Evolutionary conservation across 2,797 vertebrate genomes (phyloP).

Genomic region (Squalus acanthias): DNA sequence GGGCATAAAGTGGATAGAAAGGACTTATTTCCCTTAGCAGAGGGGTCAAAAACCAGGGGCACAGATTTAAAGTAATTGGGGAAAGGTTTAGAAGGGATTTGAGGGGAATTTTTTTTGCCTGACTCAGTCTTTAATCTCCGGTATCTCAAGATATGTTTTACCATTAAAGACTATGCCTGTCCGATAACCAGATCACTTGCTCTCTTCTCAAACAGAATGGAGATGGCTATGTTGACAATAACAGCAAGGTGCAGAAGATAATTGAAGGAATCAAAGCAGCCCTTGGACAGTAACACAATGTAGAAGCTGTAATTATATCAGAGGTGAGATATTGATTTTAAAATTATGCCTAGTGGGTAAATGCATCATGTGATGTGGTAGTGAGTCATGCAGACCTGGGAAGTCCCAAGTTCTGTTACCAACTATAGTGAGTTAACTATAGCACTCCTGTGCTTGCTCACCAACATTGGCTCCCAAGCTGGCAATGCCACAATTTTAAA

Average conservation of each 20-base stretch:
- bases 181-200: neutral
- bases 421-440: no score
- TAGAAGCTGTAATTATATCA: neutral
- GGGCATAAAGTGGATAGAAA: no score
- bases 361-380: neutral
- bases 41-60: no score
- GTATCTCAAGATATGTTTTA: neutral
- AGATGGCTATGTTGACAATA: no score
- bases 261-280: neutral
- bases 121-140: neutral
- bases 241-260: fast-evolving
- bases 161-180: neutral
- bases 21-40: no score
- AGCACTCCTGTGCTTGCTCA: no score
- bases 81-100: no score
- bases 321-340: neutral
- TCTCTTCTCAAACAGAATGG: neutral
- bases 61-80: no score
- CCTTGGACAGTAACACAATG: neutral
- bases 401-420: no score
- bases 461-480: no score
- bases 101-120: neutral
- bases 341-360: neutral
- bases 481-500: no score
- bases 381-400: no score